These are phyloP conservation scores for Palaemon carinicauda DNA, from an alignment of 1,140 invertebrate species.

Conservation along the genomic window DNA sequence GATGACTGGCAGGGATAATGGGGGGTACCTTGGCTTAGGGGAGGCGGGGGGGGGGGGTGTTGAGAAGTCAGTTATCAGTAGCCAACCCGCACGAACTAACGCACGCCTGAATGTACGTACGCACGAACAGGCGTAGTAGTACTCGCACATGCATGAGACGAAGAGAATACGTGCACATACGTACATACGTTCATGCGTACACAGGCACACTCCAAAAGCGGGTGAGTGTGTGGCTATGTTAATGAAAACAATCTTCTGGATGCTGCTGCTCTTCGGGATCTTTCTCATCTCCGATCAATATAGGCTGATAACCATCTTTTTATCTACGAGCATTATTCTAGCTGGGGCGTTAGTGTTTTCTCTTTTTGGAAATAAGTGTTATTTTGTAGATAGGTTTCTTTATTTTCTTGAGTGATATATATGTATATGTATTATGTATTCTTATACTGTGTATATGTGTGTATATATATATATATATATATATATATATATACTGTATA, in stretches of 20 bases:
- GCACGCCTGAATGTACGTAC: neutral
- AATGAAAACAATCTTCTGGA: neutral
- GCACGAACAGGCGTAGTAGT: neutral
- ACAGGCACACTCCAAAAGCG: neutral
- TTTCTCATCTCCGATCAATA: neutral
- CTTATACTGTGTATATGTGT: neutral
- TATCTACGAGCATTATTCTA: neutral
- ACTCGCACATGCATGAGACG: neutral
- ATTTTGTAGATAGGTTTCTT: neutral
- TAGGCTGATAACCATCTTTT: neutral
- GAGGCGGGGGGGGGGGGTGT: neutral
- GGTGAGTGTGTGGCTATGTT: neutral
- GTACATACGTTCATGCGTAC: neutral
- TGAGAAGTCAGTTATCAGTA: slow-evolving; percentile 15
- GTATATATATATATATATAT: neutral
- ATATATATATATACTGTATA: neutral
- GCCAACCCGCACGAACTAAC: slow-evolving; percentile 11
- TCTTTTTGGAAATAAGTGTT: too few relatives aligned
- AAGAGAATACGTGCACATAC: neutral
- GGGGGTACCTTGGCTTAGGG: neutral
- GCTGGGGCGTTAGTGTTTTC: too few relatives aligned
- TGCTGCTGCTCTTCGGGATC: neutral
- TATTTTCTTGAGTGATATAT: neutral
- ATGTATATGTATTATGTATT: neutral
- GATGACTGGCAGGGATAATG: neutral